phyloP scores from a whole-genome alignment of 1,140 invertebrate species.

The Drosophila eugracilis region DNA sequence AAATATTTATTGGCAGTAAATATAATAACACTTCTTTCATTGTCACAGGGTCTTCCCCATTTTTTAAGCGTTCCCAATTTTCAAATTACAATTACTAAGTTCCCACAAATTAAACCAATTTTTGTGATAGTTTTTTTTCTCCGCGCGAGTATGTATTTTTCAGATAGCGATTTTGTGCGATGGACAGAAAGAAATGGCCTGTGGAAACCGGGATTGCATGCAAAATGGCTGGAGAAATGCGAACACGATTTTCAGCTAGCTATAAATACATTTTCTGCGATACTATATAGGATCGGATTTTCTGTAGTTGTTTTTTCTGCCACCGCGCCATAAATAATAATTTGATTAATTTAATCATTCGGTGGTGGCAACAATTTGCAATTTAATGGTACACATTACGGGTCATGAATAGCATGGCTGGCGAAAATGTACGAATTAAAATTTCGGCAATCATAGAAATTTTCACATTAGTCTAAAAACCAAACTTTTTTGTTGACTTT shows the following conservation, averaged over 20 bases:
- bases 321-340: slow-evolving; percentile 53
- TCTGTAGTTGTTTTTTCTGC: slow-evolving; percentile 19
- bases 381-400: slow-evolving; percentile 76
- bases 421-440: slow-evolving; percentile 12
- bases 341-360: slow-evolving; percentile 76
- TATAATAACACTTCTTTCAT: no score
- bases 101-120: background rate
- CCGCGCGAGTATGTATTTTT: background rate
- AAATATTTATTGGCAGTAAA: no score
- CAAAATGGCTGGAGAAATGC: slow-evolving; percentile 61
- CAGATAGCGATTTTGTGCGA: slow-evolving; percentile 13
- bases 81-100: background rate
- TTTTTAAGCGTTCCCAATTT: no score
- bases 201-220: slow-evolving; percentile 27
- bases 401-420: slow-evolving; percentile 38
- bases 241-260: slow-evolving; percentile 41
- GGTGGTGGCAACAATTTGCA: slow-evolving; percentile 58
- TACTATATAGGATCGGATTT: slow-evolving; percentile 15
- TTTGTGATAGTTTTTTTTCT: background rate
- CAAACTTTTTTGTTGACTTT: no score
- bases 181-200: slow-evolving; percentile 3
- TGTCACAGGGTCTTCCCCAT: no score
- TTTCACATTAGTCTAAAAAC: slow-evolving; percentile 11
- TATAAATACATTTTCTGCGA: background rate
- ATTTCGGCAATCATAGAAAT: slow-evolving; percentile 11